Evolutionary conservation across 30 jellyfish, hydroid and myxozoan species (phyloP), one percentile per base, ranked within the genome.

Genomic region (Pseudorhiza aurosa): DNA sequence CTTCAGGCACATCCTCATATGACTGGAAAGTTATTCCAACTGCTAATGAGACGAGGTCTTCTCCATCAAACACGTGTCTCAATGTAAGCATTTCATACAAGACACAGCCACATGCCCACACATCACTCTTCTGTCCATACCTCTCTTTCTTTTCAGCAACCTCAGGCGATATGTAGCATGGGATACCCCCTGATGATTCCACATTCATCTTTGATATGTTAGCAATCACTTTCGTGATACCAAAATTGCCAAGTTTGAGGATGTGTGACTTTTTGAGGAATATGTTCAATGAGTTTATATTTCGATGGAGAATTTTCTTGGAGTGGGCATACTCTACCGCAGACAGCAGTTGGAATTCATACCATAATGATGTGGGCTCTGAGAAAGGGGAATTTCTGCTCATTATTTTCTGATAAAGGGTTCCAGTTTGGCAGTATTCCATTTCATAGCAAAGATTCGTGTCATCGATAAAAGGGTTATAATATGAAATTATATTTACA

Each of bases 81-180:
- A 93, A 63, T 2, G 97, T 93, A 55, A 93, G 86, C 59, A 93
- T 12, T 71, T 93, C 98, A 50, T 79, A 93, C 68, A 86, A 21
- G 47, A 93, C 98, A 75, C 98, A 93, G 11, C 98, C 98, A 55
- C 96, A 86, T 2, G 97, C 98, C 98, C 98, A 93, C 15, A 93
- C 60, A 37, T 93, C 98, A 65, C 97, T 85, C 88, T 93, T 93
- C 72, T 77, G 86, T 30, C 85, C 65, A 46, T 93, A 87, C 12
- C 70, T 31, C 36, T 79, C 91, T n/a, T 28, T 79, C 36, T 79
- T 79, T 19, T 55, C 82, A 18, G 83, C 83, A 18, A 79, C 91
- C 31, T 91, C 98, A 1, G 98, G 98, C 5, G 97, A 85, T 85
- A 91, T 72, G 74, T 91, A 91, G 62, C 85, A 91, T 33, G 98